phyloP scores from a whole-genome alignment of 2,888 invertebrate genomes.

The Parnassius glacialis region DNA sequence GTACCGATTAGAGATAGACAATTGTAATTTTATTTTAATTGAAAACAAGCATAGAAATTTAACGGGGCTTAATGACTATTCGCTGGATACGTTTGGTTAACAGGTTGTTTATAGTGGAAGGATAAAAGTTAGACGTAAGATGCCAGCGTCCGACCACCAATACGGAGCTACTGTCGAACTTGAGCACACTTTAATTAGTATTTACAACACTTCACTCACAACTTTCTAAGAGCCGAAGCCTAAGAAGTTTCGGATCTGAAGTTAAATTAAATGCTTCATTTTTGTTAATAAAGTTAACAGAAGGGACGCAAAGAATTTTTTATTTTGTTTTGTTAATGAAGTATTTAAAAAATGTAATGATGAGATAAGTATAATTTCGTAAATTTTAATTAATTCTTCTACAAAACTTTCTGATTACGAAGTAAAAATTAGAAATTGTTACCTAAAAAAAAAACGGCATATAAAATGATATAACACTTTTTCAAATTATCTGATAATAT shows the following conservation, averaged over 20 bases:
- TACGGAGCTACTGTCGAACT: conserved; percentile 52
- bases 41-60: conserved; percentile 14
- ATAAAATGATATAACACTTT: conserved; percentile 1
- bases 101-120: conserved; percentile 25
- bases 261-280: conserved; percentile 37
- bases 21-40: conserved; percentile 21
- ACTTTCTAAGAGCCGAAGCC: conserved; percentile 37
- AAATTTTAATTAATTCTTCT: conserved; percentile 33
- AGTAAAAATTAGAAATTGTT: too few species aligned
- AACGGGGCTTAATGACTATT: conserved; percentile 23
- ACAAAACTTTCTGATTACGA: background rate
- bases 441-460: too few species aligned
- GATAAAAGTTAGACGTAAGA: conserved; percentile 55
- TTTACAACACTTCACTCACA: conserved; percentile 46
- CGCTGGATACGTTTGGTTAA: conserved; percentile 34
- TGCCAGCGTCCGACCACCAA: conserved; percentile 46
- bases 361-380: conserved; percentile 12
- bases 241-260: conserved; percentile 31
- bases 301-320: conserved; percentile 44
- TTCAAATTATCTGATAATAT: conserved; percentile 38
- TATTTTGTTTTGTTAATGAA: conserved; percentile 26
- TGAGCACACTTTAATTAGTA: conserved; percentile 64
- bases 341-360: background rate
- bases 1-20: conserved; percentile 7
- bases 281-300: conserved; percentile 39